These are phyloP conservation scores for Fulmarus glacialis DNA, from an alignment of 2,113 vertebrate genomes.

Conservation along the genomic window DNA sequence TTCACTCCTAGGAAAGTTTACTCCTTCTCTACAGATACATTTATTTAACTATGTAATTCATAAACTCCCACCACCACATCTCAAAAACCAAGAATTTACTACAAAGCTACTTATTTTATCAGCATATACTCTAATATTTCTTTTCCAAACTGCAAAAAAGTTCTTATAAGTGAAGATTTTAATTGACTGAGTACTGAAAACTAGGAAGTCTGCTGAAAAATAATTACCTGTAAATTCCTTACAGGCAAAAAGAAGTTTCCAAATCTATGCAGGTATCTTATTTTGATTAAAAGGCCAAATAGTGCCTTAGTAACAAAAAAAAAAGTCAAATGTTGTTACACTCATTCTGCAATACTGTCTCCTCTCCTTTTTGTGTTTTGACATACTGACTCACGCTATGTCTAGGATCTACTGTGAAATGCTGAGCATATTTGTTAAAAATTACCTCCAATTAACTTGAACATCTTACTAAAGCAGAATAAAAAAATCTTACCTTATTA, in stretches of 20 bases:
- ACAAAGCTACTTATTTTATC: not conserved
- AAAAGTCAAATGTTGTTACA: not conserved
- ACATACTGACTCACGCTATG: not conserved
- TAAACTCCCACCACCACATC: not conserved
- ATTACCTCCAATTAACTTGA: not conserved
- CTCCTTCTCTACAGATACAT: not conserved
- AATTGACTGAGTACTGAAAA: not conserved
- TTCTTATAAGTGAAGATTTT: not conserved
- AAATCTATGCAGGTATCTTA: not conserved
- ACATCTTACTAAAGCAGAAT: not conserved
- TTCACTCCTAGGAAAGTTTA: not conserved
- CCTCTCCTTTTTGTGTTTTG: not conserved
- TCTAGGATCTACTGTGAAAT: not conserved
- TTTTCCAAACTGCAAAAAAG: not conserved
- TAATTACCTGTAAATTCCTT: not conserved
- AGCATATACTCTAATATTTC: not conserved
- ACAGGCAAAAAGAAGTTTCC: not conserved
- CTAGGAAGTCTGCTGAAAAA: not conserved
- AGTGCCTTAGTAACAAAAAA: not conserved
- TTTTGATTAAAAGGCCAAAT: not conserved
- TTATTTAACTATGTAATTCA: not conserved
- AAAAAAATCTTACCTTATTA: slow-evolving; percentile 16
- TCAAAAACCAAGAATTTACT: not conserved
- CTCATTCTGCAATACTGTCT: not conserved
- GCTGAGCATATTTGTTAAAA: not conserved